phyloP scores from a whole-genome alignment of 2,797 vertebrate species.

The Myiothlypis coronata region DNA sequence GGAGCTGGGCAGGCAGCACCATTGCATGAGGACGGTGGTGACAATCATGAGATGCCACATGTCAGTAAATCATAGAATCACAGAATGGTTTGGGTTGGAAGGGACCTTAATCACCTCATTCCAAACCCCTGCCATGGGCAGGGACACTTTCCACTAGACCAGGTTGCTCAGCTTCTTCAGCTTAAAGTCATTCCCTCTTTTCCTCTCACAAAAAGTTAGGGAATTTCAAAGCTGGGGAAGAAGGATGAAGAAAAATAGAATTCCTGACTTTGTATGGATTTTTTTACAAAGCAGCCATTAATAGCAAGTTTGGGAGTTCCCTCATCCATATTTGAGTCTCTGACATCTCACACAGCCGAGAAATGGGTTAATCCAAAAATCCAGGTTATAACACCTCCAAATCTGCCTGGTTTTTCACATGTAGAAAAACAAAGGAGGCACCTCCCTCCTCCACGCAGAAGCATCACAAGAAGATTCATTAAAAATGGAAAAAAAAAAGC shows the following conservation, averaged over 20 bases:
- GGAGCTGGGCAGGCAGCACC: background rate
- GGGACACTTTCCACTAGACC: background rate
- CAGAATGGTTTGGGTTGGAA: background rate
- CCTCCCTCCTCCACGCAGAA: background rate
- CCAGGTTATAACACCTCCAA: background rate
- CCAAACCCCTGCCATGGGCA: background rate
- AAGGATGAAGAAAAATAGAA: background rate
- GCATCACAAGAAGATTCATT: background rate
- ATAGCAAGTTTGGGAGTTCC: background rate
- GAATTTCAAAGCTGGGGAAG: background rate
- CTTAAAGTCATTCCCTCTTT: background rate
- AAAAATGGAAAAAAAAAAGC: background rate
- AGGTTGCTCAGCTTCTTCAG: background rate
- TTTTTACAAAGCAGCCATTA: background rate
- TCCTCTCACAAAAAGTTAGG: background rate
- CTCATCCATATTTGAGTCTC: background rate
- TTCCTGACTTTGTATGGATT: background rate
- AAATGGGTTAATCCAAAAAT: conserved; percentile 2
- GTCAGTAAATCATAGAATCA: background rate
- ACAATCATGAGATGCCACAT: background rate
- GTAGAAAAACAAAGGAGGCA: background rate
- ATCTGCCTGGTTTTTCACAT: background rate
- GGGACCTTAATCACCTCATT: background rate
- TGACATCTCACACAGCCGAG: background rate
- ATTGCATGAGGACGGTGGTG: accelerated